phyloP scores from a whole-genome alignment of 2,888 invertebrate species.

The Drosophila percnosoma region DNA sequence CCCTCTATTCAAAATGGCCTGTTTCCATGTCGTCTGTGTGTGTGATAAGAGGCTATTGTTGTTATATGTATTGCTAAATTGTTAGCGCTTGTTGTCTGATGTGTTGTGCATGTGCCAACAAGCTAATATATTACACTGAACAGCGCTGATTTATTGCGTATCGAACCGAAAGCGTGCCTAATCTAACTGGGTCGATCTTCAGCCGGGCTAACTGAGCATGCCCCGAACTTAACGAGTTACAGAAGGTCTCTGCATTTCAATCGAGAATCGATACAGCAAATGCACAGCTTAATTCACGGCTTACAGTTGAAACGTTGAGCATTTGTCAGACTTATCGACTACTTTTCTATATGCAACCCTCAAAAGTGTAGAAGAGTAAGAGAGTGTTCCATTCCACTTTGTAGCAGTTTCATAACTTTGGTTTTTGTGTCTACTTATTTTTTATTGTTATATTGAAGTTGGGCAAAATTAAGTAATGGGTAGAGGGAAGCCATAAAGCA shows the following conservation, averaged over 20 bases:
- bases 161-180: constrained; percentile 47
- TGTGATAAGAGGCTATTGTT: constrained; percentile 52
- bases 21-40: constrained; percentile 27
- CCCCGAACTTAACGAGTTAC: constrained; percentile 24
- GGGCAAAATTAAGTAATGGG: neutral
- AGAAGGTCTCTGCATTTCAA: constrained; percentile 11
- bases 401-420: neutral
- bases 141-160: constrained; percentile 48
- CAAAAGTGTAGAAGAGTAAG: neutral
- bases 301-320: neutral
- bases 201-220: constrained; percentile 4
- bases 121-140: constrained; percentile 37
- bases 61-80: constrained; percentile 21
- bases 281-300: neutral
- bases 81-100: constrained; percentile 25
- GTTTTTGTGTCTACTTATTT: no score
- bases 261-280: constrained; percentile 1
- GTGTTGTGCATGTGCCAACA: constrained; percentile 40
- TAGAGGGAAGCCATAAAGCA: neutral
- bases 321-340: constrained; percentile 19
- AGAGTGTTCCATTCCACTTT: constrained; percentile 6
- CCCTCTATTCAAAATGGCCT: constrained; percentile 43
- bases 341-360: neutral
- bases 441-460: neutral
- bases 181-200: constrained; percentile 74